phyloP scores from a whole-genome alignment of 2,797 vertebrate species.

The Scyliorhinus canicula region DNA sequence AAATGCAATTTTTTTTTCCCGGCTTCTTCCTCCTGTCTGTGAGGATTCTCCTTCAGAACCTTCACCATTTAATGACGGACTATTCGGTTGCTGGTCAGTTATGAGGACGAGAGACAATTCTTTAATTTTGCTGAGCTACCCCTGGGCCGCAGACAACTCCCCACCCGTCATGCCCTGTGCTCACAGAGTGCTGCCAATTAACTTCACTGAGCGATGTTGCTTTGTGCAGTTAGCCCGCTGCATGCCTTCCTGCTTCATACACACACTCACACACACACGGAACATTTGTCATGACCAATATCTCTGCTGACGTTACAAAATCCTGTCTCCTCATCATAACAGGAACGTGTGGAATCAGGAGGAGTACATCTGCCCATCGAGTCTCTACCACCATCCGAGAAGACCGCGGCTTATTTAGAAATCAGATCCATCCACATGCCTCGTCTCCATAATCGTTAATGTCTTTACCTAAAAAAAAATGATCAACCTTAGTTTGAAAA shows the following conservation, averaged over 20 bases:
- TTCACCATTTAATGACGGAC: neutral
- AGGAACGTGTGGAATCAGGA: neutral
- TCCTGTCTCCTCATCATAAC: neutral
- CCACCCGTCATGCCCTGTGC: neutral
- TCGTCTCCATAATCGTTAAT: too few species aligned
- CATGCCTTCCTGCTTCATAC: neutral
- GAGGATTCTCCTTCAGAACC: neutral
- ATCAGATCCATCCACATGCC: too few species aligned
- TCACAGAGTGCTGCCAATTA: neutral
- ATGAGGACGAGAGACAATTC: neutral
- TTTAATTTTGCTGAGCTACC: too few species aligned
- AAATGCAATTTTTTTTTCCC: neutral
- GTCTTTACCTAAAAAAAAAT: too few species aligned
- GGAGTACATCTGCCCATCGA: neutral
- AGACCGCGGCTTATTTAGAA: neutral
- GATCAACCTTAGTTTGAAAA: too few species aligned
- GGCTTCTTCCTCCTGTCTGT: neutral
- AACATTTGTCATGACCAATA: neutral
- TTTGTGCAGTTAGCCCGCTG: too few species aligned
- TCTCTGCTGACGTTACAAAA: neutral
- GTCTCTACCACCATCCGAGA: neutral
- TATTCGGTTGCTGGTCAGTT: neutral
- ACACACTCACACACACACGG: neutral
- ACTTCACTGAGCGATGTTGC: neutral
- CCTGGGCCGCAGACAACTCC: neutral